Evolutionary conservation across 2,113 vertebrate genomes (phyloP).

Genomic region (Aldabrachelys gigantea): DNA sequence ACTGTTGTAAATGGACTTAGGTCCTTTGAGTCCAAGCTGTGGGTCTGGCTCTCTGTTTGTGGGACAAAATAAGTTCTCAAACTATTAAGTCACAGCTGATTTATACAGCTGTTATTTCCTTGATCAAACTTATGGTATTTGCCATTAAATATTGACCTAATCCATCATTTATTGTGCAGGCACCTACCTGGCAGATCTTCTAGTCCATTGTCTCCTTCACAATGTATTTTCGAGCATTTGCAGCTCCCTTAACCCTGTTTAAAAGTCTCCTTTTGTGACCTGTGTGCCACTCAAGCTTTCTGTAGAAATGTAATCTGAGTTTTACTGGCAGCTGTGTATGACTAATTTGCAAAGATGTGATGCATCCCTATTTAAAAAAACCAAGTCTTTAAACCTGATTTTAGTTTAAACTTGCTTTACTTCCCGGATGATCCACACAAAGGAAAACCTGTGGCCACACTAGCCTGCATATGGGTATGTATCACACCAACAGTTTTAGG

Average conservation of each 20-base stretch:
- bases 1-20: neutral
- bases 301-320: neutral
- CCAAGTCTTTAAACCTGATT: neutral
- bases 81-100: neutral
- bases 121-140: neutral
- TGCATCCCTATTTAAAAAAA: neutral
- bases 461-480: neutral
- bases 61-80: neutral
- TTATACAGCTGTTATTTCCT: neutral
- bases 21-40: neutral
- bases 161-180: neutral
- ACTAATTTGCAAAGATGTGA: neutral
- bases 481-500: neutral
- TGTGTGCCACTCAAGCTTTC: rapidly evolving
- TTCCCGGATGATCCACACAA: neutral
- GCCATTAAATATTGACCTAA: neutral
- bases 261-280: neutral
- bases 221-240: neutral
- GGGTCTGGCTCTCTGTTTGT: neutral
- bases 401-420: neutral
- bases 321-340: neutral
- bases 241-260: neutral
- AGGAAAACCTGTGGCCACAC: neutral
- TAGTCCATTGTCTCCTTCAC: neutral
- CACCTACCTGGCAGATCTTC: neutral